These are phyloP conservation scores for Melanerpes formicivorus DNA, from an alignment of 2,113 vertebrate genomes.

Conservation along the genomic window DNA sequence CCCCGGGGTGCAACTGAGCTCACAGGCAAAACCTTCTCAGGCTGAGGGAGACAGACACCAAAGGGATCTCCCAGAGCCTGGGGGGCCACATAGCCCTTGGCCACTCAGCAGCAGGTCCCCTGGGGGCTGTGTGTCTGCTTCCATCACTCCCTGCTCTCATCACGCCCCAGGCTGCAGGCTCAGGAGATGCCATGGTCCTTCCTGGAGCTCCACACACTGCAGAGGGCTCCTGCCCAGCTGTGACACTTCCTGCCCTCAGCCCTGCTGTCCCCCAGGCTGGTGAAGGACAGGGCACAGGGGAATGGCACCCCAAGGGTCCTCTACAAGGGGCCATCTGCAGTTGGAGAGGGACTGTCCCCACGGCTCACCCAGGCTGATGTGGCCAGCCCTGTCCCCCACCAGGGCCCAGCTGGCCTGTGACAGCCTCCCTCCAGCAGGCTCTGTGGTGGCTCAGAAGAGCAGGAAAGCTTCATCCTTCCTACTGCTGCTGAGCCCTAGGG, in stretches of 20 bases:
- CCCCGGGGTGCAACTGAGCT: rapidly evolving
- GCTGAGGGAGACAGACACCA: no score
- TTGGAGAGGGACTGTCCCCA: background rate
- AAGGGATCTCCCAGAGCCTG: background rate
- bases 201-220: background rate
- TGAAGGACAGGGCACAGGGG: rapidly evolving
- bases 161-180: rapidly evolving
- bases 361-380: background rate
- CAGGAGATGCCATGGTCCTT: background rate
- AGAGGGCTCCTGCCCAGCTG: background rate
- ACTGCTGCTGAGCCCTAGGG: background rate
- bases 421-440: background rate
- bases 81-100: background rate
- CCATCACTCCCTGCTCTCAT: no score
- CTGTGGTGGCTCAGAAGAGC: background rate
- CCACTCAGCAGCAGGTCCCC: background rate
- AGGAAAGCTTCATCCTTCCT: background rate
- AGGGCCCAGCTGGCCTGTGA: background rate
- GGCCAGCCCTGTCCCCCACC: rapidly evolving
- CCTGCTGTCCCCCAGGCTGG: background rate
- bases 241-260: background rate
- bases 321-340: rapidly evolving
- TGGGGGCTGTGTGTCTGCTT: rapidly evolving
- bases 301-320: rapidly evolving
- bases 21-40: background rate